Evolutionary conservation across 2,888 invertebrate species (phyloP), one percentile per base, ranked within the genome.

Genomic region (Trachelus troglodyta): DNA sequence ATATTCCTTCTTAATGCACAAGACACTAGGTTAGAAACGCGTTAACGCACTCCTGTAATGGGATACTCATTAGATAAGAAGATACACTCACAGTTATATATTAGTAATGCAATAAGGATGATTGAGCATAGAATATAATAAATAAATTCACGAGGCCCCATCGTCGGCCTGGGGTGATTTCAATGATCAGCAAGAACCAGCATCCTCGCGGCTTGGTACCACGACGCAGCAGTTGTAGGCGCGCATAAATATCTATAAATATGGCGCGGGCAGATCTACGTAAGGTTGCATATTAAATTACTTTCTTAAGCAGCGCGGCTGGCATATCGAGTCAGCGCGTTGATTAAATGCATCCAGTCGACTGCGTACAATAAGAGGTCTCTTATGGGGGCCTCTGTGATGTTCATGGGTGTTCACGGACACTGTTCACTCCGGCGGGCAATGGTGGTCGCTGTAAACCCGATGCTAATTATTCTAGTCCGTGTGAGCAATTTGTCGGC

Each of bases 401-500:
- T 34, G 71, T 71, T 71, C 71, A 71, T 33, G 33, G 71, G 71
- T 34, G 71, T 71, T 71, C 33, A 71, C 33, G 56, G 56, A 56
- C 56, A 56, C 56, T 15, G 71, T 34, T 31, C 31, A 11, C 31
- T 71, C 71, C 71, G 71, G 33, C 71, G 71, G 71, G 71, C 31
- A 71, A 56, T 34, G 71, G 31, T 33, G 23, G 71, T 30, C 33
- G 33, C 71, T 56, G 56, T 31, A 71, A 34, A 31, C 80, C 82
- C 83, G 86, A 89, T 89, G 89, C 90, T 90, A 90, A 90, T 90
- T 90, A 90, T 90, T 90, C 88, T 89, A 88, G 89, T 85, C 88
- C 87, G 89, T 87, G 87, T 84, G 87, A 87, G 90, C 89, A 90
- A 90, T 90, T 90, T 89, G 90, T 90, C 89, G 88, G 83, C 85